Conservation (phyloP, 2,888 invertebrate species). For the Chalcis sispes region DNA sequence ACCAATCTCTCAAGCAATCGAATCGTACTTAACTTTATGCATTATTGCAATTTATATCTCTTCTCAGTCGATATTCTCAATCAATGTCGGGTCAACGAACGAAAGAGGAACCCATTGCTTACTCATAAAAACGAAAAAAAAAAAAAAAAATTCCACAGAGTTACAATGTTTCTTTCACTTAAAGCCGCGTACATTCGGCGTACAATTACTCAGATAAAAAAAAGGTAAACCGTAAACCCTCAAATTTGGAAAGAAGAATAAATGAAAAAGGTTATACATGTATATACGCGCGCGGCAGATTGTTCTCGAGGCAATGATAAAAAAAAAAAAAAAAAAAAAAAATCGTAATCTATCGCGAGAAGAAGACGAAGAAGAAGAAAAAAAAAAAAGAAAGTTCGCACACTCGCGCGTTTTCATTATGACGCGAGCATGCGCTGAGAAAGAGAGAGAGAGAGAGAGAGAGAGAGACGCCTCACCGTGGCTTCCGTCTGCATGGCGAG, state of each 20-base stretch:
- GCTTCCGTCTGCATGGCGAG: neutral
- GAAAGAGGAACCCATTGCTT: conserved; percentile 5
- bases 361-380: neutral
- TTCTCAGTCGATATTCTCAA: no score
- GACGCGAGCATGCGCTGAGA: no score
- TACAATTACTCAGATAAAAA: neutral
- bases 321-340: neutral
- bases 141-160: neutral
- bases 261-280: no score
- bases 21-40: no score
- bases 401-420: neutral
- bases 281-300: no score
- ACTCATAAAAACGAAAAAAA: no score
- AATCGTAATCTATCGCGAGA: neutral
- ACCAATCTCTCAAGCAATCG: no score
- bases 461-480: no score
- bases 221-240: conserved; percentile 8
- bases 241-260: neutral
- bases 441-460: no score
- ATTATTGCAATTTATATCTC: neutral
- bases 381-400: no score
- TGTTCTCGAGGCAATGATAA: no score
- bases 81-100: conserved; percentile 12
- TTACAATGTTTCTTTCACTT: conserved; percentile 15
- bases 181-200: neutral